Conservation (phyloP, 2,888 invertebrate genomes). For the Melanchra persicariae region DNA sequence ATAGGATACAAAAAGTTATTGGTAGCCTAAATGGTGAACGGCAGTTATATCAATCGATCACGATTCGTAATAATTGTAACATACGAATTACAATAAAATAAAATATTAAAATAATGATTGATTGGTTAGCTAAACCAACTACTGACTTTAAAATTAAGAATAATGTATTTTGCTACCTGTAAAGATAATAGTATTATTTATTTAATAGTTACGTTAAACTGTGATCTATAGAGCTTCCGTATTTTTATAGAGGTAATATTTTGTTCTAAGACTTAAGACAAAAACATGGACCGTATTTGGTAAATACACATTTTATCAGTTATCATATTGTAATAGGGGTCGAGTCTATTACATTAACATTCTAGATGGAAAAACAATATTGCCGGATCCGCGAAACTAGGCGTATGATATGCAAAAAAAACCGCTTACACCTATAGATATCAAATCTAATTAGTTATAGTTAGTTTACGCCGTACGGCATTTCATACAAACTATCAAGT, state of each 20-base stretch:
- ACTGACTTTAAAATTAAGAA: constrained; percentile 17
- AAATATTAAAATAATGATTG: constrained; percentile 30
- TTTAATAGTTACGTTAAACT: constrained; percentile 6
- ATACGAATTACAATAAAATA: constrained; percentile 37
- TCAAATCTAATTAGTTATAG: too few relatives aligned
- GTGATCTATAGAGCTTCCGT: constrained; percentile 14
- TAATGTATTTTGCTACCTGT: constrained; percentile 32
- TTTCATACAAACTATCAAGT: too few relatives aligned
- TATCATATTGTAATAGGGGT: too few relatives aligned
- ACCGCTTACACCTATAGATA: too few relatives aligned
- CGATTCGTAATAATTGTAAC: constrained; percentile 43
- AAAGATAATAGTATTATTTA: background rate
- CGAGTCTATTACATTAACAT: too few relatives aligned
- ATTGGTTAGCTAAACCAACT: constrained; percentile 18
- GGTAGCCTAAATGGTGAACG: constrained; percentile 19
- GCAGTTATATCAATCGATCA: constrained; percentile 42
- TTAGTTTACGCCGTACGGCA: too few relatives aligned
- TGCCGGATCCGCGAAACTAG: too few relatives aligned
- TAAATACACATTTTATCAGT: too few relatives aligned
- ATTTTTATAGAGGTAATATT: background rate
- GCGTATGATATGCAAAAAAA: too few relatives aligned
- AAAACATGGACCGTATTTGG: too few relatives aligned
- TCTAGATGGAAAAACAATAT: too few relatives aligned
- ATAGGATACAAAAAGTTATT: constrained; percentile 21
- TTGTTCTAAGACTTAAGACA: background rate